Evolutionary conservation across 2,113 vertebrate genomes (phyloP).

Genomic region (Picathartes gymnocephalus): DNA sequence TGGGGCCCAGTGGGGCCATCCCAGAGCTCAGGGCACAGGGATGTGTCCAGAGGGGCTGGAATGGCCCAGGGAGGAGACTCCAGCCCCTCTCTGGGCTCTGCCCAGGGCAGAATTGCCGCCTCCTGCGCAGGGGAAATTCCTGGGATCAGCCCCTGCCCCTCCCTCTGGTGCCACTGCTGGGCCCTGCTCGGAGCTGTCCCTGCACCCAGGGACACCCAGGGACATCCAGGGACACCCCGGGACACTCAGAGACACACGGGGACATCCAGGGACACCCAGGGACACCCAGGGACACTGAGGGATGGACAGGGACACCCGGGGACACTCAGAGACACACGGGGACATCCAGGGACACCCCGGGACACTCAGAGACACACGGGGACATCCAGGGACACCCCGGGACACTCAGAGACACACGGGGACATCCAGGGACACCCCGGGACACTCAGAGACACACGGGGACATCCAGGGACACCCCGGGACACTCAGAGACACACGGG

Average conservation of each 20-base stretch:
- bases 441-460: too few relatives aligned
- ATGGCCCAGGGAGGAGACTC: neutral
- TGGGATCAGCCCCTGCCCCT: neutral
- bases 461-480: too few relatives aligned
- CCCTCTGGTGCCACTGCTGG: neutral
- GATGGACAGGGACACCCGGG: neutral
- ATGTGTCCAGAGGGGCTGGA: accelerated
- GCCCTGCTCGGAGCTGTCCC: neutral
- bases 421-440: too few relatives aligned
- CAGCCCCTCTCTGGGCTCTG: neutral
- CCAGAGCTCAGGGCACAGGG: neutral
- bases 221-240: neutral
- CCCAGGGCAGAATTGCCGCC: neutral
- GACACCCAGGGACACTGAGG: too few relatives aligned
- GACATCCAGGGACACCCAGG: too few relatives aligned
- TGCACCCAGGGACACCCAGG: neutral
- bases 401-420: too few relatives aligned
- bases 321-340: too few relatives aligned
- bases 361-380: neutral
- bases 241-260: too few relatives aligned
- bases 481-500: too few relatives aligned
- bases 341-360: neutral
- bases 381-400: neutral
- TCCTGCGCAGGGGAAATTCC: neutral
- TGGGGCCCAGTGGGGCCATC: too few relatives aligned